phyloP scores from a whole-genome alignment of 2,888 invertebrate species.

The Zygaena filipendulae region DNA sequence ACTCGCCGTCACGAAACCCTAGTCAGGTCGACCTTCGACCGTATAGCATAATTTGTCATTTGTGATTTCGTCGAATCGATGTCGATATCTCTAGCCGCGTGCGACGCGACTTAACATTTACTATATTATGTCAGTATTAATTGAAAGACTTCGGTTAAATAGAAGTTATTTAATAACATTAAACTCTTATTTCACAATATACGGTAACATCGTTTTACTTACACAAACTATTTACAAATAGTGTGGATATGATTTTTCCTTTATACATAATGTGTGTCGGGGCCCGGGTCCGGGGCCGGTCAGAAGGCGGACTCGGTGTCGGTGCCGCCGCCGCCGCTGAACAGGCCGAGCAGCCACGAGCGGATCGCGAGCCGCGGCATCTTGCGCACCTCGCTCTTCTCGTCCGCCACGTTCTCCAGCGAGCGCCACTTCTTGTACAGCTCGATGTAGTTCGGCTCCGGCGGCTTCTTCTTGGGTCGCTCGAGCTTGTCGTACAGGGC shows the following conservation, averaged over 20 bases:
- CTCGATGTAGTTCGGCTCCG: conserved; percentile 54
- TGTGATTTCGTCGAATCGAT: no score
- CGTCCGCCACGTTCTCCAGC: conserved; percentile 73
- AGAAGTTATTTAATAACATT: conserved; percentile 69
- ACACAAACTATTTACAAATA: conserved; percentile 66
- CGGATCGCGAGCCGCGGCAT: conserved; percentile 75
- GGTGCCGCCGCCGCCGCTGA: conserved; percentile 79
- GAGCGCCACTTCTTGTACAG: conserved; percentile 82
- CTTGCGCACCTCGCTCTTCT: conserved; percentile 54
- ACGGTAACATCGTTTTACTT: conserved; percentile 70
- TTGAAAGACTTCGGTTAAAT: conserved; percentile 57
- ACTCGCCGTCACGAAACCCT: neutral
- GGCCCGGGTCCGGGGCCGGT: no score
- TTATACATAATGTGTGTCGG: conserved; percentile 1
- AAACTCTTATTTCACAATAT: conserved; percentile 68
- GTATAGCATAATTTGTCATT: no score
- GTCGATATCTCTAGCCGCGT: no score
- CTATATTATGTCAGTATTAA: conserved; percentile 66
- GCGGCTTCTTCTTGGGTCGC: conserved; percentile 42
- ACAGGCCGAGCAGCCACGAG: conserved; percentile 79
- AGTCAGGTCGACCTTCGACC: no score
- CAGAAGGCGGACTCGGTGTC: conserved; percentile 61
- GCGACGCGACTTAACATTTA: no score
- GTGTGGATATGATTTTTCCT: no score
- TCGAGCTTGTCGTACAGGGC: conserved; percentile 46